These are phyloP conservation scores for Microctenopoma steveboyesi DNA, from an alignment of 2,797 vertebrate species.

Conservation along the genomic window DNA sequence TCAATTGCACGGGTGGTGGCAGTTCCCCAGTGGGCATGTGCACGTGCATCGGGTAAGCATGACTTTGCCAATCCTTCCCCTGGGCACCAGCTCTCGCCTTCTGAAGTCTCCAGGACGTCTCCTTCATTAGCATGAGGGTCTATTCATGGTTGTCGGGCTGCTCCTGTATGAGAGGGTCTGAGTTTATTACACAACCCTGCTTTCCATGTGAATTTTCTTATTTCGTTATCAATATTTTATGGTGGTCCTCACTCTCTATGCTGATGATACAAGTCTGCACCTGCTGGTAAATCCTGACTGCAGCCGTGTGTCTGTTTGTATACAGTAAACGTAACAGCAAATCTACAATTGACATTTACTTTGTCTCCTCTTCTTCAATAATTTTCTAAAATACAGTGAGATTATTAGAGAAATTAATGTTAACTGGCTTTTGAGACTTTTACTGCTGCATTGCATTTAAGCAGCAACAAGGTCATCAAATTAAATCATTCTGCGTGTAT, in stretches of 20 bases:
- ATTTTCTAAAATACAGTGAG: not conserved
- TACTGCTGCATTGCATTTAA: not conserved
- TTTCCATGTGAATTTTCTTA: conserved; percentile 38
- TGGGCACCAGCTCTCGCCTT: conserved; percentile 39
- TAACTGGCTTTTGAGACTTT: not conserved
- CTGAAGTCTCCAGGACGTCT: conserved; percentile 53
- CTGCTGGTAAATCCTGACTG: conserved; percentile 1
- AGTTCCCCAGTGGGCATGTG: conserved; percentile 57
- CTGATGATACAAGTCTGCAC: conserved; percentile 8
- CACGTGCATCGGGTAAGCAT: conserved; percentile 31
- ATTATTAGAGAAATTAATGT: not conserved
- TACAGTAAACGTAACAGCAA: too few species aligned
- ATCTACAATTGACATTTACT: too few species aligned
- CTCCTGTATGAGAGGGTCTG: conserved; percentile 19
- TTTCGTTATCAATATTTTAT: conserved; percentile 67
- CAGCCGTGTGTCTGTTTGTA: not conserved
- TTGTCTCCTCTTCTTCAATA: too few species aligned
- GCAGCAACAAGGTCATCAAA: too few species aligned
- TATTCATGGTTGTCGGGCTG: conserved; percentile 25
- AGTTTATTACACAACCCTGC: conserved; percentile 14
- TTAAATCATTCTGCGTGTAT: too few species aligned
- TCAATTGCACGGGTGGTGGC: conserved; percentile 42
- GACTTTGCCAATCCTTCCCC: conserved; percentile 60
- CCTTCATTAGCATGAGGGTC: conserved; percentile 45
- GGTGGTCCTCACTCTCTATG: conserved; percentile 23